These are phyloP conservation scores for Zophobas atratus DNA, from an alignment of 1,140 invertebrate species.

Conservation along the genomic window DNA sequence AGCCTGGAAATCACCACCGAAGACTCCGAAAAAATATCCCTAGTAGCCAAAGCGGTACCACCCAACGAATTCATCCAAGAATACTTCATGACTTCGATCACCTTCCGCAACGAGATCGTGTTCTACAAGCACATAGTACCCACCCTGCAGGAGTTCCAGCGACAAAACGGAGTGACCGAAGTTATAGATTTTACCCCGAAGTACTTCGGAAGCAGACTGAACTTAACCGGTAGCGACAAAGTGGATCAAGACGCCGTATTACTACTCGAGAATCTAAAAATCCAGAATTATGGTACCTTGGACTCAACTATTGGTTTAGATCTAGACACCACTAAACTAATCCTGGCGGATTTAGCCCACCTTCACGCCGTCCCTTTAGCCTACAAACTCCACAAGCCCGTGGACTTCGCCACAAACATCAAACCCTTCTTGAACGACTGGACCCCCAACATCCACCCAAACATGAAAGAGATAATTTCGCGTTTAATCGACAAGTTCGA, in stretches of 20 bases:
- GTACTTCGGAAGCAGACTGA: slow-evolving; percentile 55
- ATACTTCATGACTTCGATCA: slow-evolving; percentile 66
- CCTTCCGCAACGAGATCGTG: slow-evolving; percentile 65
- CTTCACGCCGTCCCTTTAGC: slow-evolving; percentile 68
- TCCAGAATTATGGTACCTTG: slow-evolving; percentile 60
- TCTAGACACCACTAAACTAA: slow-evolving; percentile 62
- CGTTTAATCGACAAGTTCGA: slow-evolving; percentile 61
- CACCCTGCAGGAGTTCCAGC: slow-evolving; percentile 54
- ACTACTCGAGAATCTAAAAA: slow-evolving; percentile 66
- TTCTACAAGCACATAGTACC: slow-evolving; percentile 57
- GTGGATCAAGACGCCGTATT: slow-evolving; percentile 62
- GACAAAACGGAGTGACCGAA: slow-evolving; percentile 46
- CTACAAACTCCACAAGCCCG: slow-evolving; percentile 65
- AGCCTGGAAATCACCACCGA: too few relatives aligned
- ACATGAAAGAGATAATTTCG: slow-evolving; percentile 59
- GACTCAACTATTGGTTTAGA: slow-evolving; percentile 64
- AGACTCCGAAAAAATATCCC: too few relatives aligned
- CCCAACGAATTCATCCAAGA: slow-evolving; percentile 62
- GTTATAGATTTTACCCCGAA: slow-evolving; percentile 47
- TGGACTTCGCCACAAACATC: slow-evolving; percentile 67
- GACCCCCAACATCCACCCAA: slow-evolving; percentile 59
- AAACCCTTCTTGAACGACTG: slow-evolving; percentile 63
- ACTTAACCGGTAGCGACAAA: slow-evolving; percentile 45
- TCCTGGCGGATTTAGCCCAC: slow-evolving; percentile 63
- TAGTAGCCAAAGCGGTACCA: slow-evolving; percentile 68